Base-by-base conservation (phyloP, 1,140 invertebrate species). In the Brachionus angularis region DNA sequence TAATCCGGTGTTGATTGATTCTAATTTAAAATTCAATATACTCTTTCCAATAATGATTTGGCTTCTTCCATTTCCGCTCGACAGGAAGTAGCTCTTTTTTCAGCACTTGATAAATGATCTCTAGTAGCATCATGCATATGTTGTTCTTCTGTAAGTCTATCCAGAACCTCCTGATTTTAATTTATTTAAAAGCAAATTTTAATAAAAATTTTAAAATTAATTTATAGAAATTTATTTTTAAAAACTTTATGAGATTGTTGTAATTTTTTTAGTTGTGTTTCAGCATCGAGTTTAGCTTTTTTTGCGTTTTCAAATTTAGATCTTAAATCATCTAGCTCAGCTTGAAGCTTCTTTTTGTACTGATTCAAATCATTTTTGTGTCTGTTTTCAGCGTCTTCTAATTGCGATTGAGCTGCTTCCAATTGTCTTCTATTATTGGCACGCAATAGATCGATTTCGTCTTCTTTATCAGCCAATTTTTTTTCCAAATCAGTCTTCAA, bases 401-500 rank as follows among this genome's bases (percentile, higher is more conserved):
- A 31, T 55, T 71, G 50, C 3, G 50, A 27, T 34, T 71, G 70
- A 25, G 46, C 18, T n/a, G 18, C 8, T 21, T 71, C 70, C 8
- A 71, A 16, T 55, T 71, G 70, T 18, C 52, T 33, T 44, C 50
- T 42, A 58, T 71, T 50, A 36, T 18, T 34, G 2, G 27, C 16
- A 14, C 53, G 36, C 3, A 42, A 18, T 14, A 36, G 8, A 46
- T 71, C 52, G 10, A 71, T 44, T 71, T 71, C 70, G 1, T 31
- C 44, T 14, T 71, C 70, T 36, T 71, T 71, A 18, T 71, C 53
- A 25, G 49, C 70, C 23, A 71, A 14, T 33, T 46, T 53, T 50
- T 49, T 71, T 31, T 71, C 70, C 2, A 25, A 34, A 44, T 71
- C 70, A 42, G 4, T 16, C 36, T 47, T 47, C 4, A 71, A 18